Evolutionary conservation across 2,888 invertebrate genomes (phyloP), one percentile per base, ranked within the genome.

Genomic region (Spilarctia lutea): DNA sequence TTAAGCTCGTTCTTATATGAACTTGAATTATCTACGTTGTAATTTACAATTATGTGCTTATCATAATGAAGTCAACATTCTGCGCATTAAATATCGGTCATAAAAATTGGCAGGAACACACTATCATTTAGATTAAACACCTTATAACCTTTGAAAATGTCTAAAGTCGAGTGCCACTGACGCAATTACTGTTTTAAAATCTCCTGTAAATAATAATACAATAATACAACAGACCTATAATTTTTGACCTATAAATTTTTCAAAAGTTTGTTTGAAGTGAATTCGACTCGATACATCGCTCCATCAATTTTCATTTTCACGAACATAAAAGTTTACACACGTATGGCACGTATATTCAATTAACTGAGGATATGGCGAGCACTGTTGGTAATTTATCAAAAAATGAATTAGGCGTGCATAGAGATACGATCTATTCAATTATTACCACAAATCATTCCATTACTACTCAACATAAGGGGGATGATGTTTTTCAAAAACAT

Each of bases 391-490:
- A 75, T 75, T 74, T 75, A 80, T 78, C 68, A 75, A 75, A 73
- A 73, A 79, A 79, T 81, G 70, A 83, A 84, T 84, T 79, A 83
- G 79, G 80, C 80, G 79, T 79, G 70, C 75, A 69, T 56, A 76
- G 18, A 65, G 83, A 86, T 86, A 84, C 66, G 66, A 83, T 84
- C 85, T 83, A 77, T 81, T 79, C 85, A 83, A 84, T 84, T 84
- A 82, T 79, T n/a, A n/a, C n/a, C 74, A 83, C 77, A 83, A 79
- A 82, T 83, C 73, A 78, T 78, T 73, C 66, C 42, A 73, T 76
- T 76, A 73, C 48, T 71, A 48, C 67, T 30, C 11, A 67, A 70
- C 30, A 68, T 63, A 39, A 65, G 68, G 76, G 60, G 71, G 52
- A 75, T 65, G 48, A 33, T 66, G 33, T 20, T 16, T 66, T 48